These are phyloP conservation scores for Zygogramma bicolorata DNA, from an alignment of 2,888 invertebrate genomes.

Conservation along the genomic window DNA sequence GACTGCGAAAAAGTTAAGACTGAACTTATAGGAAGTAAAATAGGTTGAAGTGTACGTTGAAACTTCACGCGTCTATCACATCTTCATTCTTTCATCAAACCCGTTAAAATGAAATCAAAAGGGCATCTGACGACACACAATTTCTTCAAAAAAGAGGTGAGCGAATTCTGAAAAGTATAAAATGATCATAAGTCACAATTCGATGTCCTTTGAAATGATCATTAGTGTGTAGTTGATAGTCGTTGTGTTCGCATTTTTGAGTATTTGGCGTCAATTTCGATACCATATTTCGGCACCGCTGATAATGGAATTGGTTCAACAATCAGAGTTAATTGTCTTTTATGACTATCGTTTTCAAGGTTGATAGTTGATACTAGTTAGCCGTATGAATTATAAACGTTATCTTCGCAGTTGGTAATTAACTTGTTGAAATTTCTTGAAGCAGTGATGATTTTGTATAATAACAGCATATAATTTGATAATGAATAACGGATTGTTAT, in stretches of 20 bases:
- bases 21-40: conserved; percentile 36
- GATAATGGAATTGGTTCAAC: neutral
- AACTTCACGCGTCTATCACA: neutral
- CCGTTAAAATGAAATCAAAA: conserved; percentile 42
- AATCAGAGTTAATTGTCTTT: neutral
- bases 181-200: neutral
- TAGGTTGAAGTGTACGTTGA: conserved; percentile 24
- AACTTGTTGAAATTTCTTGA: too few relatives aligned
- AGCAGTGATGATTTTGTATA: too few relatives aligned
- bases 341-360: neutral
- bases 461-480: too few relatives aligned
- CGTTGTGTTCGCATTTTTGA: too few relatives aligned
- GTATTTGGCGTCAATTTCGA: neutral
- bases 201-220: neutral
- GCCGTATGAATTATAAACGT: neutral
- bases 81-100: neutral
- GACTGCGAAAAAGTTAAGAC: conserved; percentile 39
- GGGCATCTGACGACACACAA: conserved; percentile 44
- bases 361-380: neutral
- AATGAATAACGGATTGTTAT: too few relatives aligned
- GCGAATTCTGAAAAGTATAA: neutral
- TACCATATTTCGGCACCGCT: too few relatives aligned
- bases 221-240: too few relatives aligned
- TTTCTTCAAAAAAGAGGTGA: conserved; percentile 9
- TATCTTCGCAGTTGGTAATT: too few relatives aligned